Base-by-base conservation (phyloP, 2,113 vertebrate species). In the Labeo catla region DNA sequence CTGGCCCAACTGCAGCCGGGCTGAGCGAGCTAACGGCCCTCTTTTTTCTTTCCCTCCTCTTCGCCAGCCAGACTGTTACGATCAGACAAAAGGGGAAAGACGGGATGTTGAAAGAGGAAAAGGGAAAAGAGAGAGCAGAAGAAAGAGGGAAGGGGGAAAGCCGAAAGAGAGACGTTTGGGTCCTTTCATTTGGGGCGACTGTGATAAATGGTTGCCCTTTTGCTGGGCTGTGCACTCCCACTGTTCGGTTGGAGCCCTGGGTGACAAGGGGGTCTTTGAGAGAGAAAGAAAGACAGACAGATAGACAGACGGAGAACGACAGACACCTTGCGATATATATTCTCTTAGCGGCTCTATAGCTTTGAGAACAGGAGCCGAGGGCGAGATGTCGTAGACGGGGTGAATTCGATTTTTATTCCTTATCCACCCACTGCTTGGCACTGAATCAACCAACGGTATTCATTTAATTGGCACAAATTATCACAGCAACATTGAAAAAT, bases 161-260 rank as follows among this genome's bases (percentile, higher is more conserved):
- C 89, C 88, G 87, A 90, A 90, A 89, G 90, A 90, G 91, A 97
- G 96, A 98, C 96, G 95, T 99, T 97, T 97, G 96, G 96, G 95
- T 95, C 95, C 96, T 98, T 98, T 98, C 96, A 97, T 97, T 97
- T 95, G 94, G 92, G 92, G 91, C 89, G 94, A 96, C 95, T 96
- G 95, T 97, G 97, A 98, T 97, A 98, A 98, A 99, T 97, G 95
- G 94, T 92, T 95, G 96, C 92, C 94, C 95, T 97, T 95, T 97
- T 94, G 96, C 96, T 95, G 94, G 92, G 95, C 93, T 93, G 89
- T 93, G 92, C 86, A 88, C 94, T 95, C 93, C 95, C 93, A 93
- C 93, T 91, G 90, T 92, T 95, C 93, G 94, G 92, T 94, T 92
- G 94, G 95, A 96, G 94, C 94, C 94, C 93, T 91, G 93, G 93